Base-by-base conservation (phyloP, 2,888 invertebrate species). In the Eupithecia inturbata region DNA sequence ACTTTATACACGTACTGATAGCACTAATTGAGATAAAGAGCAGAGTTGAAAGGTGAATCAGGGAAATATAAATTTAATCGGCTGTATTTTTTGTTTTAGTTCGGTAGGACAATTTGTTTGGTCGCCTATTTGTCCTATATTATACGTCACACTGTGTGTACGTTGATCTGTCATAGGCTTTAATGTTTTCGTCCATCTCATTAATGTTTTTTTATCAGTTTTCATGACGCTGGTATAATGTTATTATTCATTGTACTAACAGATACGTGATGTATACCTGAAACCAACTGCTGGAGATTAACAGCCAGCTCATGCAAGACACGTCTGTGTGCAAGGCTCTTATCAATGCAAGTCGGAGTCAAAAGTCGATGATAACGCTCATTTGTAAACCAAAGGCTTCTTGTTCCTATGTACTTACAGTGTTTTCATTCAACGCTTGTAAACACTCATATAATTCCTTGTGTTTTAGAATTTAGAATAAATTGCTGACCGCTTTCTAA, bases 31-130 rank as follows among this genome's bases (percentile, higher is more conserved):
- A 62, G 63, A 39, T 76, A 71, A 49, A 70, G 74, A 69, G 71
- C 74, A 71, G 41, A 71, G 74, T 72, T 75, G 70, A 75, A 72
- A 72, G 75, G 75, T 75, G 67, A 64, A 74, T 41, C 36, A 53
- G 49, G 22, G 10, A 10, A 53, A 53, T 53, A 26, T 66, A 1
- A 31, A 31, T 9, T 4, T 62, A 28, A 28, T 19, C 0, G 6
- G 9, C 31, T 1, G 31, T 62, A 19, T 9, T 31, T 62, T 31
- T 62, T 31, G 31, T 19, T 10, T 3, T 31, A 31, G 31, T 7
- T 49, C 1, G 49, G n/a, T 1, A 19, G 7, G 28, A 28, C 12
- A 5, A 16, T 16, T 62, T 31, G 26, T 60, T 62, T 62, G 31
- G 19, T 0, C 62, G 16, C 60, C 1, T 12, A n/a, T 22, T 22